A percentile compares a stretch with the other conserved stretches of the same genome.
Evolutionary conservation across 2,113 vertebrate genomes (phyloP).

Genomic region (Thamnophis sirtalis): DNA sequence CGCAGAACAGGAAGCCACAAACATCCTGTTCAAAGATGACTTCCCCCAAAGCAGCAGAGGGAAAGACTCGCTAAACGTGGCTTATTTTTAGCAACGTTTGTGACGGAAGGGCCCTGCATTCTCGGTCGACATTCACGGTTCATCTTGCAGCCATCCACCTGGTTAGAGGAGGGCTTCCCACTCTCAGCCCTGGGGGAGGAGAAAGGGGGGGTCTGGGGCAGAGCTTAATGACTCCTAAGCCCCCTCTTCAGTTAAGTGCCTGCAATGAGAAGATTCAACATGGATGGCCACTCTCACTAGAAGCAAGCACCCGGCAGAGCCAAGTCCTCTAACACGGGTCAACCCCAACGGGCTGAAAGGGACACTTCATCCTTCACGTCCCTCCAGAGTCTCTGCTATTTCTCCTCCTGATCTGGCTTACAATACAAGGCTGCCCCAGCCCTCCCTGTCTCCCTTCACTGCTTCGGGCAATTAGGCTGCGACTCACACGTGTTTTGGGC

Average conservation of each 20-base stretch:
- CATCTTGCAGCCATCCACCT: neutral
- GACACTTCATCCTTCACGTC: neutral
- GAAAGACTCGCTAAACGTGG: fast-evolving
- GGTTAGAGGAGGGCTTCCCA: neutral
- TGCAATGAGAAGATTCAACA: neutral
- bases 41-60: neutral
- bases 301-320: neutral
- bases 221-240: neutral
- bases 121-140: neutral
- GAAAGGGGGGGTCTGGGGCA: neutral
- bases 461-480: constrained; percentile 25
- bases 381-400: constrained; percentile 43
- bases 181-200: neutral
- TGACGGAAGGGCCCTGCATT: too few species aligned
- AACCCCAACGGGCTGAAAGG: neutral
- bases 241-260: neutral
- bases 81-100: neutral
- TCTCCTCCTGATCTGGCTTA: constrained; percentile 49
- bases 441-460: constrained; percentile 45
- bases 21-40: constrained; percentile 57
- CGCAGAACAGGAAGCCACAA: constrained; percentile 66
- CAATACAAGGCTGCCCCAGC: constrained; percentile 37
- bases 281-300: neutral
- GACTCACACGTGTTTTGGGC: constrained; percentile 14
- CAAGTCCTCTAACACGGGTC: neutral